Percentiles rank a stretch among this genome's conserved stretches.
Conservation (phyloP, 2,888 invertebrate genomes). For the Aricia artaxerxes region DNA sequence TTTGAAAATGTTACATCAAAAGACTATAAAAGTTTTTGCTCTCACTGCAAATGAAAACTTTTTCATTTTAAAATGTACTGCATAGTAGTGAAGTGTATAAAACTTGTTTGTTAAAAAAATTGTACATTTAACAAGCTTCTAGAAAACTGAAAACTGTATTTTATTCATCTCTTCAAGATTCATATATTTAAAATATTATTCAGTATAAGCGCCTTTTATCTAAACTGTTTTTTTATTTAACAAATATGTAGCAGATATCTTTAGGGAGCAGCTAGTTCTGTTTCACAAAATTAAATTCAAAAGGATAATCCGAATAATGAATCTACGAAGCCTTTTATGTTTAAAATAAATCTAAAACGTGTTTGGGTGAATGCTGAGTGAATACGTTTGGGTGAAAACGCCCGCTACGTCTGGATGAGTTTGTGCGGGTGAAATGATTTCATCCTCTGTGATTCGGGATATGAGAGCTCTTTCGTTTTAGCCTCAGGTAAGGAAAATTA, state of each 20-base stretch:
- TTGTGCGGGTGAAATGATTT: slow-evolving; percentile 8
- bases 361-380: not conserved
- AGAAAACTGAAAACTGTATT: not conserved
- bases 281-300: not conserved
- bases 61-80: too few species aligned
- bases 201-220: not conserved
- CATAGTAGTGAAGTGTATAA: too few species aligned
- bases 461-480: not conserved
- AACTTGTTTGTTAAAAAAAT: too few species aligned
- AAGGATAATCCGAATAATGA: not conserved
- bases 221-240: not conserved
- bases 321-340: not conserved
- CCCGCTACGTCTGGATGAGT: not conserved
- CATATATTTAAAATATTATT: not conserved
- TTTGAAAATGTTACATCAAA: too few species aligned
- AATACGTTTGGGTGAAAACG: not conserved
- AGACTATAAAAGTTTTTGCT: too few species aligned
- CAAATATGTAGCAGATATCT: not conserved
- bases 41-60: too few species aligned
- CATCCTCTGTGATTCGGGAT: not conserved
- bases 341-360: not conserved
- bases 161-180: not conserved
- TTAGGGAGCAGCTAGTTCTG: not conserved
- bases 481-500: not conserved
- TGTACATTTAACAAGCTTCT: not conserved